Conservation (phyloP, 2,888 invertebrate species). For the Argyresthia albistria region DNA sequence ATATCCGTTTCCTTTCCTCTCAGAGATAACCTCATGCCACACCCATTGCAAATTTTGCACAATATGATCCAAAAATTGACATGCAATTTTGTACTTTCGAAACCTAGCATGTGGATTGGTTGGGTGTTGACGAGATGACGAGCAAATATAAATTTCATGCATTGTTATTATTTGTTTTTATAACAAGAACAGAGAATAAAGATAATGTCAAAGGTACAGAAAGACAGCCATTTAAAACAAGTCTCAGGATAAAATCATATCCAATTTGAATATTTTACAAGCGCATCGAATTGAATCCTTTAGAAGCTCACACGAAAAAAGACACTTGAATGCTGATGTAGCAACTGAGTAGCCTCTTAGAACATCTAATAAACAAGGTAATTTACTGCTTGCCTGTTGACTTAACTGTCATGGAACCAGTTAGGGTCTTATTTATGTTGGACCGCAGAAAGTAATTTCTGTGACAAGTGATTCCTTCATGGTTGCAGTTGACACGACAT, state of each 20-base stretch:
- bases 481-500: neutral
- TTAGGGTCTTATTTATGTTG: slow-evolving; percentile 47
- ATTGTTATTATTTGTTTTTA: too few species aligned
- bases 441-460: neutral
- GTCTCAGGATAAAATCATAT: too few species aligned
- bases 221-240: too few species aligned
- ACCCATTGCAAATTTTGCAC: slow-evolving; percentile 27
- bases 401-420: slow-evolving; percentile 30
- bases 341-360: slow-evolving; percentile 8
- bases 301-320: slow-evolving; percentile 19
- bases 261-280: neutral
- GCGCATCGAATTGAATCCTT: slow-evolving; percentile 18
- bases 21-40: slow-evolving; percentile 46
- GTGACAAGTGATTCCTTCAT: neutral
- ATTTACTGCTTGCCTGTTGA: slow-evolving; percentile 53
- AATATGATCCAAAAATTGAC: neutral
- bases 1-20: slow-evolving; percentile 52
- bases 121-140: too few species aligned
- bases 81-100: too few species aligned
- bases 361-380: slow-evolving; percentile 53
- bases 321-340: slow-evolving; percentile 24
- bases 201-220: too few species aligned
- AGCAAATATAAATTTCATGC: too few species aligned
- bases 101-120: too few species aligned
- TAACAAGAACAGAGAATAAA: too few species aligned